Evolutionary conservation across 2,797 vertebrate genomes (phyloP).

Genomic region (Triplophysa yarkandensis): DNA sequence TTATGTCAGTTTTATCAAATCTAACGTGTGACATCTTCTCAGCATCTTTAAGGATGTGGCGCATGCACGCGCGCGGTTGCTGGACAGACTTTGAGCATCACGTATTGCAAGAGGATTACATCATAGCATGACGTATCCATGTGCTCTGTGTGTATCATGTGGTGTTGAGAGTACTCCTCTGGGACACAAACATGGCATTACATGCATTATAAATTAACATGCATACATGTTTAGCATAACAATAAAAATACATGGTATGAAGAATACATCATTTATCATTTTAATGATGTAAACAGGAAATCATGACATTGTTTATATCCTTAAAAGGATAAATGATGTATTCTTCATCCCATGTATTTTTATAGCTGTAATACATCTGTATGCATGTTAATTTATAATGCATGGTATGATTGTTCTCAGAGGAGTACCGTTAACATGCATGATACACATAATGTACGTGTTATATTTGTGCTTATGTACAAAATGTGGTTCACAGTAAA

Average conservation of each 20-base stretch:
- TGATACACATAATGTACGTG: neutral
- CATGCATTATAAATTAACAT: neutral
- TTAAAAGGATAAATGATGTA: too few species aligned
- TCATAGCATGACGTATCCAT: constrained; percentile 47
- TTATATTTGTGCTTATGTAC: neutral
- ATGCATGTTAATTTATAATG: too few species aligned
- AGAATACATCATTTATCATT: neutral
- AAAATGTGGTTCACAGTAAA: neutral
- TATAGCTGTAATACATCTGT: too few species aligned
- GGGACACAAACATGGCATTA: constrained; percentile 4
- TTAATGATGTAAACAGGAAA: too few species aligned
- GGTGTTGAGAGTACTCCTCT: neutral
- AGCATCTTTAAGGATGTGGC: neutral
- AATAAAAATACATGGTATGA: neutral
- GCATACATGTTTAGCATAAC: neutral
- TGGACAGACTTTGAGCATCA: constrained; percentile 8
- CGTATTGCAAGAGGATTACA: constrained; percentile 54
- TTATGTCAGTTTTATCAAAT: neutral
- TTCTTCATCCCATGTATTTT: too few species aligned
- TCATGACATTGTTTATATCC: too few species aligned
- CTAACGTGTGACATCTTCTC: neutral
- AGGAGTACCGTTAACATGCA: too few species aligned
- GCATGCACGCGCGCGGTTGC: neutral
- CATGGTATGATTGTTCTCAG: too few species aligned
- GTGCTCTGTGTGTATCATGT: constrained; percentile 5